Evolutionary conservation across 2,888 invertebrate species (phyloP).

Genomic region (Perithous albicinctus): DNA sequence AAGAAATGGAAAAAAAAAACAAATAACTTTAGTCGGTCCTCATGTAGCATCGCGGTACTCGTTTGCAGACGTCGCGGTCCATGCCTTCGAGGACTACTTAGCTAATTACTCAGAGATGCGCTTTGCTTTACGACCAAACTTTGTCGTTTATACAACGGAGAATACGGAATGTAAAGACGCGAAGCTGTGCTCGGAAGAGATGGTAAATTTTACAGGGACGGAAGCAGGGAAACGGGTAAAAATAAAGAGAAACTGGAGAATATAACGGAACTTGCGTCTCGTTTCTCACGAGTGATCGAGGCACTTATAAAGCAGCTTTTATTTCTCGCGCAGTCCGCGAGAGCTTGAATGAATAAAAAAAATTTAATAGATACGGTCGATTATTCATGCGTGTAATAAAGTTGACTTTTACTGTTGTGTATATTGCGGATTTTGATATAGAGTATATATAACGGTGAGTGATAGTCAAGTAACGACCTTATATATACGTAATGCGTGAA

Average conservation of each 20-base stretch:
- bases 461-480: not conserved
- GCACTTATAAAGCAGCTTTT: not conserved
- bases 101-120: slow-evolving; percentile 53
- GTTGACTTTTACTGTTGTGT: slow-evolving; percentile 9
- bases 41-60: slow-evolving; percentile 14
- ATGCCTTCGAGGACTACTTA: slow-evolving; percentile 43
- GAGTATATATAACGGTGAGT: not conserved
- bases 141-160: slow-evolving; percentile 9
- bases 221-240: not conserved
- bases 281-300: not conserved
- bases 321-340: not conserved
- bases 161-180: not conserved
- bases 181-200: not conserved
- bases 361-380: slow-evolving; percentile 12
- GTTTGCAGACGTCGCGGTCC: slow-evolving; percentile 9
- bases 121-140: slow-evolving; percentile 57
- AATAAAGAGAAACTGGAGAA: not conserved
- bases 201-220: not conserved
- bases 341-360: not conserved
- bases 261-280: not conserved
- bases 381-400: slow-evolving; percentile 5
- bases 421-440: slow-evolving; percentile 2
- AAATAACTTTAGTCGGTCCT: not conserved
- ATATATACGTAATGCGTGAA: not conserved
- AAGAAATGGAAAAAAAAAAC: not conserved